Base-by-base conservation (phyloP, 1,140 invertebrate species). In the Bombus huntii region DNA sequence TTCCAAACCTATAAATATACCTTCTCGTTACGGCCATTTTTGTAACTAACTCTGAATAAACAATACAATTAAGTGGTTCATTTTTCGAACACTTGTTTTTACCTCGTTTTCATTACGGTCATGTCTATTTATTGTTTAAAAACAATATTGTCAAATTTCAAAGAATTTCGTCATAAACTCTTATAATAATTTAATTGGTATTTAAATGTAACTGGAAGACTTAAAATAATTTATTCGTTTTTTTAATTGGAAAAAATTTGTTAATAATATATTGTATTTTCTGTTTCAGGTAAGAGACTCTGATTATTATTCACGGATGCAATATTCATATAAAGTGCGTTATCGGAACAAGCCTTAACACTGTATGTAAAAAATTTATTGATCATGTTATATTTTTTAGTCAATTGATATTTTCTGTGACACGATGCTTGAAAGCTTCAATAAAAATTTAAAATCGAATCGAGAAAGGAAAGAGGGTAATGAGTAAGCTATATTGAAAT, bases 1-100 rank as follows among this genome's bases (percentile, higher is more conserved):
- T 80, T 78, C 57, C 59, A 15, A 12, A 39, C 25, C 42, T 87
- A 71, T 87, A 88, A 87, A 83, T 87, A 70, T 70, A 80, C 68
- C 31, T 79, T 76, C 44, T 34, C 22, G 68, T 73, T 73, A 65
- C 70, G n/a, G 5, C 1, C 44, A 31, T 62, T n/a, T 81, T n/a
- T 81, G 44, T 18, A 15, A 9, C 0, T 18, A 13, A 62, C 5
- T 42, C 18, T 72, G 79, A 81, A 72, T 81, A 81, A 81, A 34
- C 42, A 70, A 53, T 39, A 15, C 37, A 18, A 12, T 2, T 4
- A 31, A 42, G n/a, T 62, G 37, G 5, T 39, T 13, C 59, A 9
- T 15, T 76, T 39, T 62, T 28, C 12, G 34, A 18, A n/a, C 28
- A 39, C 5, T 2, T 57, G 8, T 13, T 57, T 57, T 22, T 25